A percentile compares a stretch with the other conserved stretches of the same genome.
Evolutionary conservation across 1,140 invertebrate species (phyloP).

Genomic region (Aleiodes sp.): DNA sequence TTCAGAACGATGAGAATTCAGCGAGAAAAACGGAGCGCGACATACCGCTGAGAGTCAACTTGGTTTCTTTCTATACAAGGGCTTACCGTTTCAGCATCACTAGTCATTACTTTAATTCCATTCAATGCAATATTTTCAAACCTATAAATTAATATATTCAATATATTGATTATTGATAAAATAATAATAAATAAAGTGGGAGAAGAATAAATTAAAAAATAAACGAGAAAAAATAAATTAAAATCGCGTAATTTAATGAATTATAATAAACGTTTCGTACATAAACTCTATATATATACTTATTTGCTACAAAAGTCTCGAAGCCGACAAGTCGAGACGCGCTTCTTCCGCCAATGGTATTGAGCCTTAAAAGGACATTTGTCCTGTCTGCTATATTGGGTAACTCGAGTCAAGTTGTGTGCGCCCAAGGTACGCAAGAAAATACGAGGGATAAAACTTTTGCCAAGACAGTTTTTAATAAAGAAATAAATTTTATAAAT

Average conservation of each 20-base stretch:
- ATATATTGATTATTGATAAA: neutral
- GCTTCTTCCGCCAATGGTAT: constrained; percentile 39
- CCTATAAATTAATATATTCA: no score
- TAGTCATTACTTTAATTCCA: constrained; percentile 28
- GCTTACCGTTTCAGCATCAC: constrained; percentile 34
- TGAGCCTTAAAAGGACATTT: constrained; percentile 45
- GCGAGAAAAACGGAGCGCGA: constrained; percentile 32
- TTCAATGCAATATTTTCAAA: no score
- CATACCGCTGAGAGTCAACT: constrained; percentile 27
- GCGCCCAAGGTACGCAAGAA: constrained; percentile 31
- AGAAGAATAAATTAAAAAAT: no score
- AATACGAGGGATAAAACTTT: constrained; percentile 37
- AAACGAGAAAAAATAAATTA: no score
- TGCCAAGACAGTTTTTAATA: constrained; percentile 18
- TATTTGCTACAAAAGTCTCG: constrained; percentile 14
- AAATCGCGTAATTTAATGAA: neutral
- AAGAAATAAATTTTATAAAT: no score
- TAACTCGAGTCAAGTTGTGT: constrained; percentile 33
- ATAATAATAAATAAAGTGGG: neutral
- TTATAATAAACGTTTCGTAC: constrained; percentile 1
- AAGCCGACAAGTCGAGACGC: constrained; percentile 33
- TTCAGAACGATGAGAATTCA: neutral
- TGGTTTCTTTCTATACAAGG: constrained; percentile 33
- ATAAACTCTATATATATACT: constrained; percentile 17
- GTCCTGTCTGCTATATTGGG: constrained; percentile 38